Evolutionary conservation across 2,797 vertebrate species (phyloP).

Genomic region (Rhincodon typus): DNA sequence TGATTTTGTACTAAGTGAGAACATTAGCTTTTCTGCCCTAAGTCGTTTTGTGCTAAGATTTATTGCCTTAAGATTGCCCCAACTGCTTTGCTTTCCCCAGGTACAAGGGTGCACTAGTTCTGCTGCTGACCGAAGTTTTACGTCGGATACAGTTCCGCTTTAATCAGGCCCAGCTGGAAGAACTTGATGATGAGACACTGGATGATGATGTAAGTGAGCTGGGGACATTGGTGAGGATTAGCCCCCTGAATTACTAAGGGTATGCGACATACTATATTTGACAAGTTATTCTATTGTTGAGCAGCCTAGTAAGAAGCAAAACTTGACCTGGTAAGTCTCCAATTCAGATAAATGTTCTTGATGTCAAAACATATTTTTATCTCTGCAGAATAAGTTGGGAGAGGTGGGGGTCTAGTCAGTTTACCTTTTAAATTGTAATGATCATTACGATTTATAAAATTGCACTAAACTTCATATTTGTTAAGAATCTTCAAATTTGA

Average conservation of each 20-base stretch:
- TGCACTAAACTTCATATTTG: background rate
- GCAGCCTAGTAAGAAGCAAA: background rate
- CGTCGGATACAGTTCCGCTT: slow-evolving; percentile 93
- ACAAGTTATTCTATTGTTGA: background rate
- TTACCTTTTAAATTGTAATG: background rate
- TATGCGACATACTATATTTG: background rate
- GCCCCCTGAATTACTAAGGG: background rate
- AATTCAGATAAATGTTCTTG: background rate
- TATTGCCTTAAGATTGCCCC: background rate
- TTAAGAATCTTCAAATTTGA: no score
- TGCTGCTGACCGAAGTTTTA: slow-evolving; percentile 85
- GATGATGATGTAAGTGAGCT: slow-evolving; percentile 84
- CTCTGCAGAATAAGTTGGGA: background rate
- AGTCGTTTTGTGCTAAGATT: background rate
- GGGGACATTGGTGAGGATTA: background rate
- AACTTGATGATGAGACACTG: slow-evolving; percentile 89
- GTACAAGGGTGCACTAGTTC: slow-evolving; percentile 90
- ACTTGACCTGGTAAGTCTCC: background rate
- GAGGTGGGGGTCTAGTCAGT: no score
- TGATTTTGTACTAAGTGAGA: background rate
- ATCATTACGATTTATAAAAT: background rate
- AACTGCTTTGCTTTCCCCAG: slow-evolving; percentile 50
- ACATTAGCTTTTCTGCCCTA: background rate
- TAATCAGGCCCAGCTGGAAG: slow-evolving; percentile 92
- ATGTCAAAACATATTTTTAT: background rate